Conservation (phyloP, 2,113 vertebrate genomes). For the Nothobranchius kuhntae region DNA sequence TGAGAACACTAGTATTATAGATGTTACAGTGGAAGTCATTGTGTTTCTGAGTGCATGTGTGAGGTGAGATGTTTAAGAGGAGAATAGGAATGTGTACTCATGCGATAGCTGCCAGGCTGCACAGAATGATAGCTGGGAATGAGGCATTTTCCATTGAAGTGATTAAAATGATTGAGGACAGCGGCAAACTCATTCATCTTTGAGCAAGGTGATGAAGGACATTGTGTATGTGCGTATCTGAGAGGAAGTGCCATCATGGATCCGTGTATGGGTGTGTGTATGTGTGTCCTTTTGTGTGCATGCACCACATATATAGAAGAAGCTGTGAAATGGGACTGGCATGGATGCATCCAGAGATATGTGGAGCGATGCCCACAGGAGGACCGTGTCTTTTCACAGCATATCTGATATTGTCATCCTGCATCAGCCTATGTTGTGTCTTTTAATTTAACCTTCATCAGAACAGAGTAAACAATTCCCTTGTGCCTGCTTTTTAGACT, state of each 20-base stretch:
- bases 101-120: slow-evolving; percentile 67
- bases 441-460: slow-evolving; percentile 71
- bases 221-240: slow-evolving; percentile 48
- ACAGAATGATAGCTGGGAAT: slow-evolving; percentile 66
- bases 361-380: slow-evolving; percentile 62
- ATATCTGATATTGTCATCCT: slow-evolving; percentile 54
- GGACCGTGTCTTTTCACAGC: slow-evolving; percentile 58
- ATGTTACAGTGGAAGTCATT: neutral
- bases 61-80: slow-evolving; percentile 8
- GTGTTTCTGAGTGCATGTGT: slow-evolving; percentile 23
- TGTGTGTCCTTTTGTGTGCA: slow-evolving; percentile 25
- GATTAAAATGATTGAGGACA: slow-evolving; percentile 83
- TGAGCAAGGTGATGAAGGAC: slow-evolving; percentile 80
- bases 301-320: slow-evolving; percentile 67
- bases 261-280: slow-evolving; percentile 20
- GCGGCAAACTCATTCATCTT: slow-evolving; percentile 75
- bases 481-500: slow-evolving; percentile 11
- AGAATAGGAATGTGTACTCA: slow-evolving; percentile 49
- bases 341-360: slow-evolving; percentile 35
- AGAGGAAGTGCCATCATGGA: slow-evolving; percentile 30
- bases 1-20: slow-evolving; percentile 4
- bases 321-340: slow-evolving; percentile 73
- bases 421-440: slow-evolving; percentile 24
- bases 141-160: slow-evolving; percentile 75
- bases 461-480: slow-evolving; percentile 37